These are phyloP conservation scores for Ylistrum balloti DNA, from an alignment of 1,140 invertebrate species.

Conservation along the genomic window DNA sequence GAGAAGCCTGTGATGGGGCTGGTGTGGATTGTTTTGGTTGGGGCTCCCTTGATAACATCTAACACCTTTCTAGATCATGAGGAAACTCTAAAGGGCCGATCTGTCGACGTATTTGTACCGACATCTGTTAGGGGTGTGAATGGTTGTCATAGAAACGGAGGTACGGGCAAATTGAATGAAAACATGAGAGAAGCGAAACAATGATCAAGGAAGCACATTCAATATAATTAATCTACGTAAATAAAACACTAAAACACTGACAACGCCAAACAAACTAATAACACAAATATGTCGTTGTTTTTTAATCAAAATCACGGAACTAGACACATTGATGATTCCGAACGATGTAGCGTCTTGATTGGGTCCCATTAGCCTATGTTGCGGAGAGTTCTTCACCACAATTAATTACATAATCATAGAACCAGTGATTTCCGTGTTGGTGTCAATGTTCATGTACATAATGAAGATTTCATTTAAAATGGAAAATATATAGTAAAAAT, in stretches of 20 bases:
- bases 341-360: too few species aligned
- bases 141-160: slow-evolving; percentile 37
- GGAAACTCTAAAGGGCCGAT: slow-evolving; percentile 28
- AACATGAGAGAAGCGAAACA: neutral
- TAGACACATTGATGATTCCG: too few species aligned
- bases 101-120: slow-evolving; percentile 17
- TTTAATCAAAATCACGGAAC: too few species aligned
- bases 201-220: neutral
- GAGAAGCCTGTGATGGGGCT: slow-evolving; percentile 5
- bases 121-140: slow-evolving; percentile 37
- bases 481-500: too few species aligned
- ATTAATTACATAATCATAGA: too few species aligned
- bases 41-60: slow-evolving; percentile 29
- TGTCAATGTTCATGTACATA: too few species aligned
- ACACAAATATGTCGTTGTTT: neutral
- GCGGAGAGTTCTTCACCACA: too few species aligned
- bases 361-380: too few species aligned
- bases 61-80: slow-evolving; percentile 14
- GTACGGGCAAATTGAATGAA: slow-evolving; percentile 26
- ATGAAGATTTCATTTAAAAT: too few species aligned
- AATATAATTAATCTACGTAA: neutral
- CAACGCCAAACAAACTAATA: neutral
- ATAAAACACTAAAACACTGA: too few species aligned
- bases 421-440: too few species aligned
- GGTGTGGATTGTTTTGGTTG: slow-evolving; percentile 24